Base-by-base conservation (phyloP, 2,888 invertebrate genomes). In the Rambutsinella grinnellia region DNA sequence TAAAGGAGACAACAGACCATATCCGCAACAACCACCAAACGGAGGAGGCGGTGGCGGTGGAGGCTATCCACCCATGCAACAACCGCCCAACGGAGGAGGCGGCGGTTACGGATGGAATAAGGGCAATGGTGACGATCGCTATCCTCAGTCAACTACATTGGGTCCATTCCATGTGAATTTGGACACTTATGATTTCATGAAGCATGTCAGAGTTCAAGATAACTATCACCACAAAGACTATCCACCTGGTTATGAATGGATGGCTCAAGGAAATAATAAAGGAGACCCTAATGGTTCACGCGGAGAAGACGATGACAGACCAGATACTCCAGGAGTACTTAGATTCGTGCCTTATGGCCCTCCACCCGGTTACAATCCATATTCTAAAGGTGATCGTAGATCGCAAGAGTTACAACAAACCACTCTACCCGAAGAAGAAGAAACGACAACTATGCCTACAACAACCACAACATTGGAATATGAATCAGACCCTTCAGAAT, bases 161-260 rank as follows among this genome's bases (percentile, higher is more conserved):
- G 63, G 75, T 5, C 75, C 75, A 0, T 76, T 76, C 68, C 68
- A 63, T 19, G 75, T 76, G 0, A 76, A 76, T 15, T 28, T 76
- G n/a, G 75, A 76, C 19, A 68, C 44, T n/a, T 56, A 76, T 15
- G 75, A 76, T 21, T 69, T 76, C 13, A 76, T 76, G 75, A 76
- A 69, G 19, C 46, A 76, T 24, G 75, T 76, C 8, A 47, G 49
- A 57, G 36, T 58, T 1, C 68, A 68, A 36, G 75, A 76, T 28
- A 68, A 17, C n/a, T 68, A 76, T 28, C 75, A 76, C 51, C 75
- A 76, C 27, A 56, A 76, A 6, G 75, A 76, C 1, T 76, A 76
- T 23, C 75, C 75, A 15, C 75, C 75, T 6, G 75, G 75, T 19
- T 76, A 76, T n/a, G 74, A 60, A 8, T 68, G 67, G 74, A 13